Evolutionary conservation across 2,113 vertebrate genomes (phyloP).

Genomic region (Hippocampus abdominalis): DNA sequence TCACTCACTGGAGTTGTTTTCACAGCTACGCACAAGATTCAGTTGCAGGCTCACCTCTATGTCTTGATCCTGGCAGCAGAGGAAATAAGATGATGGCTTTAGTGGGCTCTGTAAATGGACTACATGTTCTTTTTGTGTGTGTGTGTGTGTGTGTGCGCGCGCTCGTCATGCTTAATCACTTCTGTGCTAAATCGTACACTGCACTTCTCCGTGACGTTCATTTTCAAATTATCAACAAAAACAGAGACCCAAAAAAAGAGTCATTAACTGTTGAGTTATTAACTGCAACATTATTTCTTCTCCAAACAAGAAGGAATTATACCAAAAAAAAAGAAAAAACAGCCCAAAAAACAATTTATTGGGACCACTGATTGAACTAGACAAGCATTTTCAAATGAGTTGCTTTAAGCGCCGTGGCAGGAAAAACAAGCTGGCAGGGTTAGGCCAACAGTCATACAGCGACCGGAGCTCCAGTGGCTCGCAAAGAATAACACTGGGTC

Average conservation of each 20-base stretch:
- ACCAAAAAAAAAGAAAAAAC: constrained; percentile 1
- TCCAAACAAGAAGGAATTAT: constrained; percentile 9
- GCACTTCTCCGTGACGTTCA: constrained; percentile 13
- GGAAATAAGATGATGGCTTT: constrained; percentile 34
- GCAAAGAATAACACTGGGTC: constrained; percentile 63
- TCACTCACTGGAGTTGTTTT: constrained; percentile 46
- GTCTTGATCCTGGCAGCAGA: constrained; percentile 16
- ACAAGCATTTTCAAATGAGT: constrained; percentile 42
- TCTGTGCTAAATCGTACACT: constrained; percentile 20
- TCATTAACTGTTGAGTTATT: constrained; percentile 8
- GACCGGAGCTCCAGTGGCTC: constrained; percentile 56
- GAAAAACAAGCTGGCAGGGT: constrained; percentile 42
- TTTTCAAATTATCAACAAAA: constrained; percentile 20
- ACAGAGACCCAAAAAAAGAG: constrained; percentile 30
- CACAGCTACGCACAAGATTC: constrained; percentile 41
- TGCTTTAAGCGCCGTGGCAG: constrained; percentile 34
- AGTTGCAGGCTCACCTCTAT: constrained; percentile 29
- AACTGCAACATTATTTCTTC: neutral
- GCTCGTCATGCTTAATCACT: constrained; percentile 31
- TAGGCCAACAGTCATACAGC: constrained; percentile 36
- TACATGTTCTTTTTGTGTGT: constrained; percentile 11
- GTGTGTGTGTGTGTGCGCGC: no score
- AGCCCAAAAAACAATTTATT: constrained; percentile 28
- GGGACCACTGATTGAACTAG: constrained; percentile 48
- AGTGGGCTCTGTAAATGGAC: constrained; percentile 9